Evolutionary conservation across 2,888 invertebrate genomes (phyloP), one percentile per base, ranked within the genome.

Genomic region (Ecliptopera silaceata): DNA sequence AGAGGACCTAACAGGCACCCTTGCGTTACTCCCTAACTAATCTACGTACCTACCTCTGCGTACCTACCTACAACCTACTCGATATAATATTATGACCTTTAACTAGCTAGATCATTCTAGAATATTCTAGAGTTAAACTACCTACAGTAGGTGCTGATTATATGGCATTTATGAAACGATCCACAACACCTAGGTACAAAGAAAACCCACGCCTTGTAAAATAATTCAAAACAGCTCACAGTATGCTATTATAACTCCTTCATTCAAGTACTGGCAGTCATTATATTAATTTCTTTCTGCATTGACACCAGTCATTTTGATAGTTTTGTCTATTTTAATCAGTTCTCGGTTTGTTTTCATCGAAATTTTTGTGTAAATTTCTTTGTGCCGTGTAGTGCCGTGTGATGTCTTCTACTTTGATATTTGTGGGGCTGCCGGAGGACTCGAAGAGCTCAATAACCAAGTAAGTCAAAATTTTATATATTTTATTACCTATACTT

Each of bases 371-470:
- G 50, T 47, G 53, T 68, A 29, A 75, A 75, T 75, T 77, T 81
- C 69, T 68, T 56, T 59, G 73, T 78, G 67, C 67, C 69, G 61
- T 62, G 43, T 52, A 59, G 72, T 77, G 74, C 68, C 65, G 66
- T 70, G 82, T 71, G 71, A 94, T 94, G 94, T 93, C 94, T 76
- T 94, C 94, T 46, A 94, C 94, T 36, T 81, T 92, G 49, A 92
- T 93, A 58, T 93, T 91, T 72, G 90, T 93, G 61, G 94, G 94
- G 57, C 72, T 93, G 62, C 88, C 86, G 42, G 92, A 93, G 69
- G 92, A 92, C 68, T 91, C 88, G 60, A 94, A 93, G 75, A 93
- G 93, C 73, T 94, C 94, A 39, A 94, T 94, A 86, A 94, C 86
- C 65, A 90, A 81, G 89, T 91, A 76, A 70, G 87, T 85, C 13